A percentile compares a stretch with the other conserved stretches of the same genome.
These are phyloP conservation scores for Apodemia zela DNA, from an alignment of 2,888 invertebrate genomes.

Conservation along the genomic window DNA sequence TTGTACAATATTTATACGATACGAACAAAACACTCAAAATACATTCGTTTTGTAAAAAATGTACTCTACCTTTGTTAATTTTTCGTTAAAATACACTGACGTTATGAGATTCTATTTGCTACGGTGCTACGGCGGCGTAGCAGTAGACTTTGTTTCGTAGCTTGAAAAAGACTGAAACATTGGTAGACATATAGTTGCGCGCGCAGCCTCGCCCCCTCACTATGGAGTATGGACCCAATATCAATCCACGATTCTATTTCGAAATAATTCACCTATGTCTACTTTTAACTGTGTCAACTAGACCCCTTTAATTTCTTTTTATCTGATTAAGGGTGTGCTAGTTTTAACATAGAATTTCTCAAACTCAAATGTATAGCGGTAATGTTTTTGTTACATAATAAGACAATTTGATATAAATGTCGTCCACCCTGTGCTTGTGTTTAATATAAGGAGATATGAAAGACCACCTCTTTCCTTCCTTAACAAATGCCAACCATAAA, in stretches of 20 bases:
- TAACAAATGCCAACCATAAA: too few relatives aligned
- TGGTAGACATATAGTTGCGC: conserved; percentile 65
- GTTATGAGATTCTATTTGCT: conserved; percentile 35
- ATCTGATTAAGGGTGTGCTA: background rate
- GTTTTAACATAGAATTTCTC: background rate
- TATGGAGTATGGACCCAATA: conserved; percentile 60
- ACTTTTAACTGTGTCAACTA: conserved; percentile 40
- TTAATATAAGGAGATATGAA: too few relatives aligned
- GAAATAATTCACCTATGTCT: conserved; percentile 56
- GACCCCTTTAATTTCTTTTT: conserved; percentile 14
- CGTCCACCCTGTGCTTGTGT: too few relatives aligned
- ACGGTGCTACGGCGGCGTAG: conserved; percentile 62
- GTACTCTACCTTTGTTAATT: conserved; percentile 28
- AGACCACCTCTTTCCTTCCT: too few relatives aligned
- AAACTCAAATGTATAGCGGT: too few relatives aligned
- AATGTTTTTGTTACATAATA: background rate
- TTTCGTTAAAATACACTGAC: conserved; percentile 36
- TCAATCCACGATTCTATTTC: conserved; percentile 66
- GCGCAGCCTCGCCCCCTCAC: conserved; percentile 74
- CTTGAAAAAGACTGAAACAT: conserved; percentile 63
- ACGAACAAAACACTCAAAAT: conserved; percentile 12
- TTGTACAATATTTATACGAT: background rate
- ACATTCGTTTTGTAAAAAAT: conserved; percentile 22
- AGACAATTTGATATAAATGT: too few relatives aligned
- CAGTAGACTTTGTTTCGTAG: conserved; percentile 56